Percentiles rank a stretch among this genome's conserved stretches.
Evolutionary conservation across 1,140 invertebrate genomes (phyloP).

Genomic region (Temnothorax nylanderi): DNA sequence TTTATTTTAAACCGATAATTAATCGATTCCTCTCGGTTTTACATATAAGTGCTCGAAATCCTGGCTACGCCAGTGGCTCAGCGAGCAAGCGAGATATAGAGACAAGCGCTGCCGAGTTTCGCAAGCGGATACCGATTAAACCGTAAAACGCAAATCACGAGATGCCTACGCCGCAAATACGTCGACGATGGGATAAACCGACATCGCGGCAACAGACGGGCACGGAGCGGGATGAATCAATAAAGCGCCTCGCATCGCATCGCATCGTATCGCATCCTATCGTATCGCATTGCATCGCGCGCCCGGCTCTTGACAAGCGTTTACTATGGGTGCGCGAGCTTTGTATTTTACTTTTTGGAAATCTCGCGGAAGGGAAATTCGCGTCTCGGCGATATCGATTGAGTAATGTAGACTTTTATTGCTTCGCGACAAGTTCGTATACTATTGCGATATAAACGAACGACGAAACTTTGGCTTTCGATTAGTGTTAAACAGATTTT

Average conservation of each 20-base stretch:
- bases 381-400: constrained; percentile 37
- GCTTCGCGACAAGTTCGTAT: background rate
- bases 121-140: constrained; percentile 62
- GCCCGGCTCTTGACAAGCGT: constrained; percentile 35
- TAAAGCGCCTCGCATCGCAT: constrained; percentile 66
- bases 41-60: background rate
- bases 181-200: constrained; percentile 70
- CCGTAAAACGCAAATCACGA: constrained; percentile 71
- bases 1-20: background rate
- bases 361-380: constrained; percentile 1
- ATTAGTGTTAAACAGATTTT: background rate
- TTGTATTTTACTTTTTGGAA: constrained; percentile 22
- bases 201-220: constrained; percentile 61
- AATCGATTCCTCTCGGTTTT: background rate
- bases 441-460: background rate
- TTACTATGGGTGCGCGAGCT: background rate
- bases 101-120: constrained; percentile 2
- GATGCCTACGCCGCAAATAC: constrained; percentile 67
- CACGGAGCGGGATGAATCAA: constrained; percentile 69
- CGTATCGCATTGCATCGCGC: constrained; percentile 25
- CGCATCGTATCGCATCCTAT: constrained; percentile 22
- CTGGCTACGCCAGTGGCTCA: background rate
- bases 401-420: background rate
- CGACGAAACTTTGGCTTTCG: background rate
- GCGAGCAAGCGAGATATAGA: constrained; percentile 8